Conservation (phyloP, 2,888 invertebrate genomes). For the Hoplodrina ambigua region DNA sequence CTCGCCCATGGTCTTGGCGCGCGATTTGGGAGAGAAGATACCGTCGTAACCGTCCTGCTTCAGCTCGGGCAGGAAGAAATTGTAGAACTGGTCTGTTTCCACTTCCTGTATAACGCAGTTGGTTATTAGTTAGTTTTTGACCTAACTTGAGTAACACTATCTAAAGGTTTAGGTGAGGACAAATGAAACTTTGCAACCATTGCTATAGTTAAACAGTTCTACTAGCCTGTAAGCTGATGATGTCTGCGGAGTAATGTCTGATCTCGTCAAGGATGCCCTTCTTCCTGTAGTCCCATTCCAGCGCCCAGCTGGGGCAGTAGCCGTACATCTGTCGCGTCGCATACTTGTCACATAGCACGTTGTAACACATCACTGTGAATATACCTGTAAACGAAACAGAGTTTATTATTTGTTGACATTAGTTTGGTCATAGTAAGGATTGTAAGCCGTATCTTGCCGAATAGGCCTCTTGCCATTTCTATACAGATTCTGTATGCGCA, state of each 20-base stretch:
- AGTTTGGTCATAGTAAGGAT: background rate
- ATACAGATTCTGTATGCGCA: background rate
- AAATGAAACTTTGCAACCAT: too few species aligned
- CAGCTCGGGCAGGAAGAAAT: constrained; percentile 98
- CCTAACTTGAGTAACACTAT: too few species aligned
- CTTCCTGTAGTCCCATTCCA: constrained; percentile 99
- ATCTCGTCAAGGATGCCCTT: constrained; percentile 99
- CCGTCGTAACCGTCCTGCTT: constrained; percentile 98
- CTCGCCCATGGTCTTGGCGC: constrained; percentile 99
- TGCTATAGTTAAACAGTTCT: background rate
- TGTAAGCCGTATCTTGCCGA: background rate
- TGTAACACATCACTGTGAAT: constrained; percentile 99
- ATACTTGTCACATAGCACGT: constrained; percentile 99
- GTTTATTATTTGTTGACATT: constrained; percentile 11
- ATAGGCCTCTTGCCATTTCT: background rate
- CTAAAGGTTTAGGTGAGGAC: too few species aligned
- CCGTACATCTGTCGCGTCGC: constrained; percentile 99
- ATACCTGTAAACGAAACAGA: constrained; percentile 91
- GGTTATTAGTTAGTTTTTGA: background rate
- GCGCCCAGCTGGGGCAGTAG: constrained; percentile 99
- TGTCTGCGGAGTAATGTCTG: constrained; percentile 98
- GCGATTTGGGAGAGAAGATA: constrained; percentile 99
- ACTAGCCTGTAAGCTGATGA: constrained; percentile 94
- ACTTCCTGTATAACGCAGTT: constrained; percentile 94
- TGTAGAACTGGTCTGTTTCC: constrained; percentile 99